phyloP scores from a whole-genome alignment of 2,113 vertebrate species.

The Poeciliopsis turrubarensis region DNA sequence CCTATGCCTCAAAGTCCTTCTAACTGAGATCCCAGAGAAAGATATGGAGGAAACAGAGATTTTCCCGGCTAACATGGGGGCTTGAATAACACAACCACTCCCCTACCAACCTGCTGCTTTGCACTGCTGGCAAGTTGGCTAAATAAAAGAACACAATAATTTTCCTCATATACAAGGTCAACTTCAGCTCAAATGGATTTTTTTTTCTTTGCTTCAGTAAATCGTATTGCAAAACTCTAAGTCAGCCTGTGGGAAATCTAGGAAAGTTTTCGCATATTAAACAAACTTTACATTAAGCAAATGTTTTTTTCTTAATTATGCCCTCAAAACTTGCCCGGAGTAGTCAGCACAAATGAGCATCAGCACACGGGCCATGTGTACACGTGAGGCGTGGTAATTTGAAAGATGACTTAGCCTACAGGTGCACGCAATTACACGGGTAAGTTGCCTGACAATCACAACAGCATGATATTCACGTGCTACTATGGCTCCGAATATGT shows the following conservation, averaged over 20 bases:
- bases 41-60: too few relatives aligned
- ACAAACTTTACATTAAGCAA: neutral
- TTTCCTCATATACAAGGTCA: too few relatives aligned
- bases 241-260: neutral
- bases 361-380: neutral
- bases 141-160: too few relatives aligned
- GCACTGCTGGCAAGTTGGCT: too few relatives aligned
- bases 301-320: neutral
- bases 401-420: neutral
- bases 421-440: neutral
- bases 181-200: too few relatives aligned
- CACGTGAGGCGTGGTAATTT: neutral
- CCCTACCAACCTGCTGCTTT: too few relatives aligned
- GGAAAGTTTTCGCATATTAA: neutral
- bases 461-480: neutral
- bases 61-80: too few relatives aligned
- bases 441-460: neutral
- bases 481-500: neutral
- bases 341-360: neutral
- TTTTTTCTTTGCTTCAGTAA: neutral
- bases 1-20: too few relatives aligned
- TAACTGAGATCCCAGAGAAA: too few relatives aligned
- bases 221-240: neutral
- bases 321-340: neutral
- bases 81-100: too few relatives aligned